A percentile compares a stretch with the other conserved stretches of the same genome.
Evolutionary conservation across 2,797 vertebrate species (phyloP).

Genomic region (Anguilla marmorata): DNA sequence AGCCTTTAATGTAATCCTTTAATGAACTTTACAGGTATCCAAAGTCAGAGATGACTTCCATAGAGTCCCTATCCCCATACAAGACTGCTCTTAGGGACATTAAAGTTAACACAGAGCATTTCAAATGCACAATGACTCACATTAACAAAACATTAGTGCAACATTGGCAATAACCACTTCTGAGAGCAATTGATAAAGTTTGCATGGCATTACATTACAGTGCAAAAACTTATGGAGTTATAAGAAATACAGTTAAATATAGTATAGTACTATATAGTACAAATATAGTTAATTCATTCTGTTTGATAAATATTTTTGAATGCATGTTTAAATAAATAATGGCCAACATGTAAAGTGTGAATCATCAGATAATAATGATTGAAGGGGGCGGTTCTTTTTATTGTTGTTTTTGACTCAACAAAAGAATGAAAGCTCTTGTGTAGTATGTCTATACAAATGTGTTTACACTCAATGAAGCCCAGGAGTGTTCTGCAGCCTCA

Average conservation of each 20-base stretch:
- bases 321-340: neutral
- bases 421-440: neutral
- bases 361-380: too few relatives aligned
- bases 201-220: neutral
- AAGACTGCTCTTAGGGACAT: neutral
- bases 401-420: too few relatives aligned
- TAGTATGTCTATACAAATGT: neutral
- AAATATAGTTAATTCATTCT: neutral
- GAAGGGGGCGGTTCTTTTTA: too few relatives aligned
- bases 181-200: neutral
- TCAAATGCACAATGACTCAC: neutral
- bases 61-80: neutral
- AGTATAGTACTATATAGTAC: too few relatives aligned
- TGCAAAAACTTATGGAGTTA: too few relatives aligned
- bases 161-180: neutral
- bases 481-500: neutral
- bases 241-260: too few relatives aligned
- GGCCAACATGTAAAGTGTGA: neutral
- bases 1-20: constrained; percentile 18
- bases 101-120: neutral
- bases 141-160: neutral
- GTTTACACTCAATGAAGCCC: neutral
- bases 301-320: neutral
- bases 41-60: constrained; percentile 9
- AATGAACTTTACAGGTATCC: constrained; percentile 6